These are phyloP conservation scores for Lepus americanus DNA, from an alignment of 2,113 vertebrate species.

Conservation along the genomic window DNA sequence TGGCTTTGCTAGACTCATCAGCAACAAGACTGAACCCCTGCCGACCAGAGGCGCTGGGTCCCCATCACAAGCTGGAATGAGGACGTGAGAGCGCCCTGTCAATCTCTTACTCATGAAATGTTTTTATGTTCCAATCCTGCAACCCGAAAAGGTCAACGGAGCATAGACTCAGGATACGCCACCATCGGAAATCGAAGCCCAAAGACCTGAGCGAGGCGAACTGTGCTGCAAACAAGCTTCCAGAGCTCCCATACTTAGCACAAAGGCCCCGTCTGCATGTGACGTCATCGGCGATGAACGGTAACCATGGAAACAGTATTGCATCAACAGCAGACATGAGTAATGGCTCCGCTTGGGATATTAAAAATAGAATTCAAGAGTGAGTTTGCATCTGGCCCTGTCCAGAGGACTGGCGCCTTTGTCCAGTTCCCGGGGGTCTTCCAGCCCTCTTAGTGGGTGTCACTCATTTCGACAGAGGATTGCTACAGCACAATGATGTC, in stretches of 20 bases:
- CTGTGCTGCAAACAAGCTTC: not conserved
- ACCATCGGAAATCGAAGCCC: conserved; percentile 32
- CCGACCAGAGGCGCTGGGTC: not conserved
- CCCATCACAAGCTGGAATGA: not conserved
- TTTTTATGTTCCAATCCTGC: not conserved
- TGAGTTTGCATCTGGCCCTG: not conserved
- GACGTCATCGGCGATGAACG: conserved; percentile 1
- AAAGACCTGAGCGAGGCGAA: not conserved
- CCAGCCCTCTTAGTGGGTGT: not conserved
- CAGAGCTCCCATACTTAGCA: not conserved
- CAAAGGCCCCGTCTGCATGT: not conserved
- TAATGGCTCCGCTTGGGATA: not conserved
- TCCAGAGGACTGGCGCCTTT: not conserved
- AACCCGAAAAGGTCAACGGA: not conserved
- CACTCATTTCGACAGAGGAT: conserved; percentile 4
- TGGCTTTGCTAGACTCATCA: not conserved
- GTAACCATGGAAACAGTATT: conserved; percentile 29
- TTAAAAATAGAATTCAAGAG: conserved; percentile 1
- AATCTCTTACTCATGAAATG: not conserved
- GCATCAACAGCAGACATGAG: not conserved
- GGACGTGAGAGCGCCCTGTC: fast-evolving
- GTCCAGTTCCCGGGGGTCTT: not conserved
- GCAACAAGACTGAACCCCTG: not conserved
- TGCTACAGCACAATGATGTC: not conserved
- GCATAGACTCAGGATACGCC: not conserved